Percentiles rank a stretch among this genome's conserved stretches.
Evolutionary conservation across 2,113 vertebrate genomes (phyloP).

Genomic region (Rhea pennata): DNA sequence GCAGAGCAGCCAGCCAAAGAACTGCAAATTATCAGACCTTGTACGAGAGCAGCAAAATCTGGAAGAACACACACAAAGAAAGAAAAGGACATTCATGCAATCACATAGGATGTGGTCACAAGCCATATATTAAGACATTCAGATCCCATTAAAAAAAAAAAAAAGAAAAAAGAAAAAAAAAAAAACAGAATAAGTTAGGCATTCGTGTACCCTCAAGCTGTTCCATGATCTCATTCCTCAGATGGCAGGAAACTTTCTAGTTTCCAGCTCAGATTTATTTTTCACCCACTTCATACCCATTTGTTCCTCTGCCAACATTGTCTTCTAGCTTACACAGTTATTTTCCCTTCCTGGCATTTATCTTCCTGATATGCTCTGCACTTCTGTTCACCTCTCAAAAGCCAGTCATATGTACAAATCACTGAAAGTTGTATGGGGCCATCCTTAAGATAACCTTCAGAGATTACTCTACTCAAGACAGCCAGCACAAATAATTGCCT

Average conservation of each 20-base stretch:
- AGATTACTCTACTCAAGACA: not conserved
- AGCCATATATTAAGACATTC: not conserved
- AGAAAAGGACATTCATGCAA: not conserved
- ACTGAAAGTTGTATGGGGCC: not conserved
- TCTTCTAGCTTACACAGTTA: conserved; percentile 46
- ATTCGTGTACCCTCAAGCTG: not conserved
- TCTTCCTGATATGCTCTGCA: conserved; percentile 52
- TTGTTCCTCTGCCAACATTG: conserved; percentile 60
- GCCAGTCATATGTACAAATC: conserved; percentile 12
- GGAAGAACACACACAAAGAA: not conserved
- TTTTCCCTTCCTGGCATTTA: conserved; percentile 58
- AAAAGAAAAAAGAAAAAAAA: not conserved
- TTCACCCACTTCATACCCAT: conserved; percentile 51
- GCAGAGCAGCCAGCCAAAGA: not conserved
- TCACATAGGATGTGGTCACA: not conserved
- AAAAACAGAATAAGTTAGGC: not conserved
- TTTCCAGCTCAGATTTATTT: conserved; percentile 41
- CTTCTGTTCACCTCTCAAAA: conserved; percentile 54
- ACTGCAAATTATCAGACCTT: not conserved
- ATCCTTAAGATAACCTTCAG: conserved; percentile 56
- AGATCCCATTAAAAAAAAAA: conserved; percentile 14
- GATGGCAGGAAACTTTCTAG: conserved; percentile 22
- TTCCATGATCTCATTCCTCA: conserved; percentile 49
- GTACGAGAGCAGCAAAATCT: not conserved
- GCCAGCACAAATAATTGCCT: conserved; percentile 10